These are phyloP conservation scores for Leuciscus idus DNA, from an alignment of 2,113 vertebrate genomes.

Conservation along the genomic window DNA sequence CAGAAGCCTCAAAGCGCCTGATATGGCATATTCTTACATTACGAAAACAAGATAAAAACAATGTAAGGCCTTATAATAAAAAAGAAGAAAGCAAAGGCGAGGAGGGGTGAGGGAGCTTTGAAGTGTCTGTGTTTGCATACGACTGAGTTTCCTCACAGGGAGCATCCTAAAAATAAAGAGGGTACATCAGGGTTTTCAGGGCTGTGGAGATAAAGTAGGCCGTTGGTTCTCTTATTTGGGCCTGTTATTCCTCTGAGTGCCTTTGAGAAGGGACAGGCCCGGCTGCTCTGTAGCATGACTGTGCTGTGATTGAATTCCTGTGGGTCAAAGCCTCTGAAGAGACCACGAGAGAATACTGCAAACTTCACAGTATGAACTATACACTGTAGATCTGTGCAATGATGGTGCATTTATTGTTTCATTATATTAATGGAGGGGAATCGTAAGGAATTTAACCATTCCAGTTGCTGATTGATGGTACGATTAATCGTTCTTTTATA, in stretches of 20 bases:
- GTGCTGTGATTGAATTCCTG: constrained; percentile 30
- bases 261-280: constrained; percentile 35
- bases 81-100: constrained; percentile 16
- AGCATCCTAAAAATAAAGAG: constrained; percentile 43
- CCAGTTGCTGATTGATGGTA: neutral
- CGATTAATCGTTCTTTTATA: neutral
- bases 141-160: constrained; percentile 29
- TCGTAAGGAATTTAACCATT: neutral
- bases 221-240: constrained; percentile 53
- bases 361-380: neutral
- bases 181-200: constrained; percentile 35
- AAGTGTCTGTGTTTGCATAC: constrained; percentile 44
- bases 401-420: neutral
- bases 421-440: too few relatives aligned
- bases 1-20: constrained; percentile 33
- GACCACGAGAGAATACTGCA: neutral
- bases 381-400: neutral
- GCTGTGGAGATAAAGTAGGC: constrained; percentile 53
- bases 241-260: constrained; percentile 48
- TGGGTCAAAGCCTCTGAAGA: constrained; percentile 8
- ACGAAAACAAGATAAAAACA: constrained; percentile 46
- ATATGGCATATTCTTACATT: constrained; percentile 28
- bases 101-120: constrained; percentile 33
- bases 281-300: constrained; percentile 24
- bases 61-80: constrained; percentile 35